These are phyloP conservation scores for Protonibea diacanthus DNA, from an alignment of 2,797 vertebrate genomes.

Conservation along the genomic window DNA sequence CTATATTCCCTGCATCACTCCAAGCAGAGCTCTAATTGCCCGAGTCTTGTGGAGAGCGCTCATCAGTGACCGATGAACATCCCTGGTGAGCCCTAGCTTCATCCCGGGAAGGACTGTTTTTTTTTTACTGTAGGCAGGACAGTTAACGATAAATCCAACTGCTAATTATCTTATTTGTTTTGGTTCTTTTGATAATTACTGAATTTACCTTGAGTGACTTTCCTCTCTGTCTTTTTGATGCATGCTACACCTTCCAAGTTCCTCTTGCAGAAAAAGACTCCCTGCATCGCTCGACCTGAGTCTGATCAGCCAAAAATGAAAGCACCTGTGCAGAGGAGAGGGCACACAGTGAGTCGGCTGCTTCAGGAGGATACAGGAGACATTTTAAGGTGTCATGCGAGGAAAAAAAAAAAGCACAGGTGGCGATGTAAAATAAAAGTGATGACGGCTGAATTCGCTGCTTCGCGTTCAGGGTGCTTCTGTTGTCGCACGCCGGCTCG, in stretches of 20 bases:
- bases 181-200: no score
- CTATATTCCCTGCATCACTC: not conserved
- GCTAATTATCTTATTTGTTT: constrained; percentile 45
- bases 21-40: constrained; percentile 45
- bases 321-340: not conserved
- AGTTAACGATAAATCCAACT: constrained; percentile 31
- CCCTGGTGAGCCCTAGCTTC: constrained; percentile 41
- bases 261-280: not conserved
- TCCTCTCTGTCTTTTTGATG: no score
- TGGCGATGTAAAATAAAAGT: no score
- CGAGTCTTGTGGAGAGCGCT: constrained; percentile 73
- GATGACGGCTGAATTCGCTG: not conserved
- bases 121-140: not conserved
- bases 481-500: no score
- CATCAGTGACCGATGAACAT: constrained; percentile 76
- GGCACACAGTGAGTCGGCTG: not conserved
- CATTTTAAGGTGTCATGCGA: not conserved
- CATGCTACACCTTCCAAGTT: not conserved
- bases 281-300: not conserved
- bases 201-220: no score
- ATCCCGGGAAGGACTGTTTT: constrained; percentile 17
- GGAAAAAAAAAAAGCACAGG: not conserved
- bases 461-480: not conserved
- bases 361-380: not conserved
- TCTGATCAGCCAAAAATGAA: constrained; percentile 8